Conservation (phyloP, 2,888 invertebrate species). For the Tetragnatha montana region DNA sequence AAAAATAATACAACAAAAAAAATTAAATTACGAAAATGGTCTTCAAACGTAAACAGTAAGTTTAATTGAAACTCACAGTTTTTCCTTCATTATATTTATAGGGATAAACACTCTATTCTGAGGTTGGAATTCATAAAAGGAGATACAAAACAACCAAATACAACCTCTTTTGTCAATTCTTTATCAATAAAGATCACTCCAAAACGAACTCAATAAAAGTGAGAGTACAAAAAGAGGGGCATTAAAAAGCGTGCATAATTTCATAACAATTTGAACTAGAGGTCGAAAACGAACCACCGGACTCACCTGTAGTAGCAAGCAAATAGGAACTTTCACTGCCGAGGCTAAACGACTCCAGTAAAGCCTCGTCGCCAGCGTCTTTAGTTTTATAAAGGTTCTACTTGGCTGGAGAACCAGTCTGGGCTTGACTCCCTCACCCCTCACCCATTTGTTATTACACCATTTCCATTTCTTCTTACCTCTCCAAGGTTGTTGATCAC, state of each 20-base stretch:
- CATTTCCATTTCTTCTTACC: constrained; percentile 2
- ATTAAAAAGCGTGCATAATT: not conserved
- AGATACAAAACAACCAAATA: too few species aligned
- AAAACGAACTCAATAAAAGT: too few species aligned
- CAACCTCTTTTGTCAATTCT: too few species aligned
- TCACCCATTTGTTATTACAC: constrained; percentile 21
- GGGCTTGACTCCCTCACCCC: constrained; percentile 23
- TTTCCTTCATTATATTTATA: too few species aligned
- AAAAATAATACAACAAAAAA: too few species aligned
- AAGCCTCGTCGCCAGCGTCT: not conserved
- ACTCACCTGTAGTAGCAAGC: constrained; percentile 20
- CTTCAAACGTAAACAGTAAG: too few species aligned
- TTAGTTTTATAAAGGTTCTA: constrained; percentile 57
- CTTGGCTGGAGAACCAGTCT: constrained; percentile 63
- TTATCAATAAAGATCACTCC: too few species aligned
- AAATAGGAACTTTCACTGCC: constrained; percentile 10
- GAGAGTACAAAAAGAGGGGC: not conserved
- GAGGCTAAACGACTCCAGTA: constrained; percentile 2
- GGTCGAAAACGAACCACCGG: not conserved
- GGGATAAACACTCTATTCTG: too few species aligned
- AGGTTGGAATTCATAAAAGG: too few species aligned
- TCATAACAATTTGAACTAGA: not conserved
- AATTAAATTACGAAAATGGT: too few species aligned
- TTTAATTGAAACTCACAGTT: too few species aligned
- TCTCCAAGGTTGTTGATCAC: constrained; percentile 58